Evolutionary conservation across 2,888 invertebrate genomes (phyloP), one percentile per base, ranked within the genome.

Genomic region (Parapristionchus giblindavisi): DNA sequence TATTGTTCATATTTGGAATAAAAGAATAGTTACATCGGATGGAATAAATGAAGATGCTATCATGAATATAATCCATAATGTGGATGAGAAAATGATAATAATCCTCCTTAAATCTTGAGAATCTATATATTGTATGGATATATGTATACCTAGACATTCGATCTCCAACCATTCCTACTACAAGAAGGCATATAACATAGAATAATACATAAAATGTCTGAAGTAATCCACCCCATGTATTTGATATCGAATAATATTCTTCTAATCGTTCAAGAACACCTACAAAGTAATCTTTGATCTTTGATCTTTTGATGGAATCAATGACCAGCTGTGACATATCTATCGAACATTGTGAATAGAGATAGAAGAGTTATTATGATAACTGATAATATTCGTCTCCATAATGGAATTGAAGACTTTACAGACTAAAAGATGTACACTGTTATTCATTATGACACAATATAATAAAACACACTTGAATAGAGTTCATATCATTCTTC

Each of bases 261-360:
- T 68, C 34, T 21, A 68, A 24, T n/a, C 34, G 34, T 8, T 32
- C 36, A 1, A 68, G 68, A 52, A 68, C 38, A 3, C 68, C 68
- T 68, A 14, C 6, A 40, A 24, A 14, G 36, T 60, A 29, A 32
- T 38, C 2, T 6, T 21, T 61, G n/a, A n/a, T 61, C 40, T 34
- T n/a, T 54, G 17, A n/a, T 24, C 2, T 40, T 38, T 4, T 24
- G n/a, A 21, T 68, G 27, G 29, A 24, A 52, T 52, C 36, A 5
- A n/a, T n/a, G n/a, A 68, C 68, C 68, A 0, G 68, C 68, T 43
- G 68, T 68, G 0, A 68, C 68, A 27, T 68, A 68, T 8, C 68
- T 32, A 29, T 68, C 68, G 68, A 68, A 68, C 68, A 52, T 65
- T 43, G 63, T 65, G 63, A 65, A 65, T 11, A 65, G 43, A 65